Conservation (phyloP, 2,888 invertebrate species). For the Lingula anatina region DNA sequence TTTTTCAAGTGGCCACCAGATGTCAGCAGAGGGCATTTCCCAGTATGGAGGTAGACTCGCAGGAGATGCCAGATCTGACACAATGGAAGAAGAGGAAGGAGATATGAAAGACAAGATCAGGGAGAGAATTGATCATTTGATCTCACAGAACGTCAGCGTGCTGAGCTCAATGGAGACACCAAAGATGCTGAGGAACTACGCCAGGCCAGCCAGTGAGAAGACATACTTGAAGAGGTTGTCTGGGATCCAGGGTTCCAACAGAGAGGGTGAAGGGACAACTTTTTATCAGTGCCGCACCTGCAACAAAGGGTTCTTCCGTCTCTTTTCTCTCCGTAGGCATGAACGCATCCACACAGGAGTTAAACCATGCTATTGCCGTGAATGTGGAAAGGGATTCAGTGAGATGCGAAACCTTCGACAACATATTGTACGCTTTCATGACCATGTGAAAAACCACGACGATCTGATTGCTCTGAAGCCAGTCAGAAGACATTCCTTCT, state of each 20-base stretch:
- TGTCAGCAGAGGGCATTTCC: neutral
- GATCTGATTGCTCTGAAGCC: no score
- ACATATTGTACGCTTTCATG: constrained; percentile 47
- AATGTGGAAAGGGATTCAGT: constrained; percentile 50
- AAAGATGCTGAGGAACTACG: no score
- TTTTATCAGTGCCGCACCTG: constrained; percentile 41
- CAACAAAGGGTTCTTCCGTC: constrained; percentile 45
- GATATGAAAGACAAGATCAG: no score
- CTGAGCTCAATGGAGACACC: no score
- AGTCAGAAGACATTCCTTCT: no score
- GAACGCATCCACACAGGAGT: constrained; percentile 50
- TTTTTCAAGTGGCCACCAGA: no score
- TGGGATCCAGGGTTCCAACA: no score
- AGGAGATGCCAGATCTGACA: neutral
- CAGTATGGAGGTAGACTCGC: neutral
- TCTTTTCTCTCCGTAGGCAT: constrained; percentile 48
- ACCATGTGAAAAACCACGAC: no score
- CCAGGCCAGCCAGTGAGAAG: neutral
- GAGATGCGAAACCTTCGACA: constrained; percentile 48
- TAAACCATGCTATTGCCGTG: constrained; percentile 46
- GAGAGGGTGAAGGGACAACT: no score
- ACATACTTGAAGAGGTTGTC: neutral
- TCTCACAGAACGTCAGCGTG: no score
- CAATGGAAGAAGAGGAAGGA: no score
- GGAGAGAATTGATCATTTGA: no score